phyloP scores from a whole-genome alignment of 2,113 vertebrate genomes.

The Cinclus mexicanus region DNA sequence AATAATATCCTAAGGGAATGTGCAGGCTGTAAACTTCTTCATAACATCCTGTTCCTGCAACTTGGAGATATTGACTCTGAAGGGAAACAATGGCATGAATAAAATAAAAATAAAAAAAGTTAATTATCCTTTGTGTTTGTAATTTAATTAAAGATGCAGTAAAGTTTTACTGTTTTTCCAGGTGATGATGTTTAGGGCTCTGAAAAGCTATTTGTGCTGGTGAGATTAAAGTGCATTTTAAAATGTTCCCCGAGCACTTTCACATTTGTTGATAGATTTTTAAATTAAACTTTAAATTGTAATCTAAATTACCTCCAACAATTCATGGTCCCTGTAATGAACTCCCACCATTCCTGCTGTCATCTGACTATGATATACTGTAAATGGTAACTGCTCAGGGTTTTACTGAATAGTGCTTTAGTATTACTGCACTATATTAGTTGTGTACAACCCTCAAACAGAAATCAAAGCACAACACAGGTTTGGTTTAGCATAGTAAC shows the following conservation, averaged over 20 bases:
- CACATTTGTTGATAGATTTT: slow-evolving; percentile 92
- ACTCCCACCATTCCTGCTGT: slow-evolving; percentile 82
- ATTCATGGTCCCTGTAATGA: slow-evolving; percentile 88
- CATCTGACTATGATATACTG: slow-evolving; percentile 82
- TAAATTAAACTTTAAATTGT: slow-evolving; percentile 92
- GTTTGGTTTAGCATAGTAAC: slow-evolving; percentile 56
- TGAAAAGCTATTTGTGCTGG: slow-evolving; percentile 84
- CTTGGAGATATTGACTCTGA: slow-evolving; percentile 78
- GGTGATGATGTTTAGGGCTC: slow-evolving; percentile 84
- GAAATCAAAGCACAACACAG: slow-evolving; percentile 65
- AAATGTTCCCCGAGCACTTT: slow-evolving; percentile 86
- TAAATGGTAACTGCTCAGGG: slow-evolving; percentile 70
- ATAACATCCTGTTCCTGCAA: slow-evolving; percentile 74
- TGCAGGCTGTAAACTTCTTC: slow-evolving; percentile 71
- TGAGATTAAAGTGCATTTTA: slow-evolving; percentile 87
- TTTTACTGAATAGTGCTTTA: slow-evolving; percentile 74
- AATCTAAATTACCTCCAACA: slow-evolving; percentile 90
- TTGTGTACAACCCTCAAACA: slow-evolving; percentile 70
- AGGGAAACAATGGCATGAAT: slow-evolving; percentile 83
- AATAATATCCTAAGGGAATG: slow-evolving; percentile 1
- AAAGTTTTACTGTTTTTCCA: slow-evolving; percentile 85
- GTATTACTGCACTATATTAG: slow-evolving; percentile 69
- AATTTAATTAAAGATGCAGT: slow-evolving; percentile 90
- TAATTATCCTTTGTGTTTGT: slow-evolving; percentile 91
- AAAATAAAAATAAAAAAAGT: slow-evolving; percentile 86